Conservation (phyloP, 2,888 invertebrate genomes). For the Monochamus alternatus region DNA sequence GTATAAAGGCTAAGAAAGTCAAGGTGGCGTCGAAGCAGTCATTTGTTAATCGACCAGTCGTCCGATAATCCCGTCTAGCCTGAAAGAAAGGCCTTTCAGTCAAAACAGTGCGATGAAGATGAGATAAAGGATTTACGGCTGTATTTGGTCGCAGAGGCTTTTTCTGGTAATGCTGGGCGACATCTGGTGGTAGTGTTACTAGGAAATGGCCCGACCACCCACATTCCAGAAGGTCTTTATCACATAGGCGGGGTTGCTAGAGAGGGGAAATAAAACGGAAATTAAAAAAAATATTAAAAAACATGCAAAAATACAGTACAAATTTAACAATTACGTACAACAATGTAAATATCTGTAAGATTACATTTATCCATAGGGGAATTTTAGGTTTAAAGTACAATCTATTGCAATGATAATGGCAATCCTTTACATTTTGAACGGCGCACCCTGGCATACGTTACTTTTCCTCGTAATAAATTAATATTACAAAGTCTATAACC, state of each 20-base stretch:
- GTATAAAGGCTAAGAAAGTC: slow-evolving; percentile 13
- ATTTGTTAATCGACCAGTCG: slow-evolving; percentile 35
- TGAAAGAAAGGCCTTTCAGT: slow-evolving; percentile 31
- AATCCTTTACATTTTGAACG: no score
- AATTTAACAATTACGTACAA: no score
- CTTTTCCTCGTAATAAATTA: no score
- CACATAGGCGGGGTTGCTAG: background rate
- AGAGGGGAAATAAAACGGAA: no score
- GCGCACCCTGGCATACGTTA: no score
- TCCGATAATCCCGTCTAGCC: slow-evolving; percentile 24
- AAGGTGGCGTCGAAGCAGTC: slow-evolving; percentile 17
- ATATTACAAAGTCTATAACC: no score
- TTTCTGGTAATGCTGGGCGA: slow-evolving; percentile 32
- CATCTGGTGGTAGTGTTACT: slow-evolving; percentile 29
- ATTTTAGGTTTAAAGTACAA: no score
- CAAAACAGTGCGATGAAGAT: slow-evolving; percentile 38
- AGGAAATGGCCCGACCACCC: slow-evolving; percentile 29
- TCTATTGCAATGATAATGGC: no score
- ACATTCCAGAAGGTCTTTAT: slow-evolving; percentile 9
- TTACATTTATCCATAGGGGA: no score
- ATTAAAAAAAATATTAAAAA: no score
- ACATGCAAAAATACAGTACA: no score
- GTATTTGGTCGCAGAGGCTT: slow-evolving; percentile 7
- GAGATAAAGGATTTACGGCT: slow-evolving; percentile 39
- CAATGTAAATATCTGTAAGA: no score